Base-by-base conservation (phyloP, 2,797 vertebrate species). In the Argya squamiceps region DNA sequence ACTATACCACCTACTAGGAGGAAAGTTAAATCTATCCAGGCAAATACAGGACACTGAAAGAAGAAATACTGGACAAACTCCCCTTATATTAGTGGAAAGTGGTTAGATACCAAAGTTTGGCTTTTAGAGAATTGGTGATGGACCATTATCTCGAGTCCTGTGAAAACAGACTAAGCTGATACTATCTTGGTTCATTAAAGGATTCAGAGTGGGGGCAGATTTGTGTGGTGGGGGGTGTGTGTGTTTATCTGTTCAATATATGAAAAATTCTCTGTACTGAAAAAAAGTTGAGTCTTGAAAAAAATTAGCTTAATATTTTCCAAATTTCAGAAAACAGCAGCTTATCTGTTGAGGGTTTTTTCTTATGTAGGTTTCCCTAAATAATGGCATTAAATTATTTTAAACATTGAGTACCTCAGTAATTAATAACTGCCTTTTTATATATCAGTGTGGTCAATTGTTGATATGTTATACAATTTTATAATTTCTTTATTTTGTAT, bases 321-420 rank as follows among this genome's bases (percentile, higher is more conserved):
- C 14, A 65, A 47, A 65, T 81, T 65, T 75, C 41, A 55, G 15
- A 64, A 46, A 70, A 77, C 8, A 63, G 12, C 17, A 60, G 2
- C 5, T 64, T 55, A 21, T 20, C 19, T 23, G 22, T 36, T 23
- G 12, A 78, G 4, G 23, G 0, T 62, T 4, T 37, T 85, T 93
- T 85, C 14, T 52, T 52, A 70, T 85, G 24, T 13, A 60, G 41
- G 58, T 22, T 76, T 81, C 17, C 41, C 30, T 59, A 63, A 97
- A 80, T 65, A 70, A 87, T 50, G 81, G 27, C 78, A 92, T 75
- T 87, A 86, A 92, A 92, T 65, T 95, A 5, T 58, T 89, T 43
- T n/a, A 58, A 91, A 70, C 7, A 65, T 15, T 49, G 47, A 65
- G 5, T 83, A 68, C 11, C 6, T 32, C 44, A 12, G 2, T 64